Evolutionary conservation across 1,140 invertebrate species (phyloP), one percentile per base, ranked within the genome.

Genomic region (Pristionchus pacificus): DNA sequence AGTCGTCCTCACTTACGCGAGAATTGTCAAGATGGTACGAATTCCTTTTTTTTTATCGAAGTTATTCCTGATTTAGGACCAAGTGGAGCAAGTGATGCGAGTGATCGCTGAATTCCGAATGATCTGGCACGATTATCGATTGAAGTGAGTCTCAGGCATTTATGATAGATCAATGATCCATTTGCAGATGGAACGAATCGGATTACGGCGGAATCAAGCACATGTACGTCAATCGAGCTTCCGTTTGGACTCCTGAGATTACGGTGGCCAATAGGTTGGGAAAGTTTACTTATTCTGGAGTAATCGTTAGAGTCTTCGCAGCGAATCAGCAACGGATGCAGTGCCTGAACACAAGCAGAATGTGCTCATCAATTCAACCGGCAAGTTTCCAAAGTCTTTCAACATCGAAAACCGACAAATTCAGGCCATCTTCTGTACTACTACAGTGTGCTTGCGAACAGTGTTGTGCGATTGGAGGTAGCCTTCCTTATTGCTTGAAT

Each of bases 141-240:
- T 98, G 75, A 89, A 90, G 84, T n/a, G n/a, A n/a, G n/a, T n/a
- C n/a, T n/a, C n/a, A n/a, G n/a, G n/a, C n/a, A n/a, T n/a, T n/a
- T n/a, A n/a, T n/a, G n/a, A n/a, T n/a, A n/a, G n/a, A n/a, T n/a
- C n/a, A n/a, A n/a, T n/a, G n/a, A n/a, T n/a, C n/a, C n/a, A n/a
- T n/a, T n/a, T n/a, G n/a, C n/a, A n/a, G n/a, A n/a, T 98, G 95
- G 95, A 92, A 97, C 81, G 92, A 95, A 81, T 91, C 92, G 69
- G 92, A 97, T 85, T 97, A 97, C 82, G 93, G 94, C 64, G 93
- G 93, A 60, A 97, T 98, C 74, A 90, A 90, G 25, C 38, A 49
- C 38, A 49, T 49, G 6, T 49, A 49, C 38, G 19, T 49, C 19
- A 49, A 49, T 49, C 38, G 38, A 49, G 38, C 38, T 6, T 49